Percentiles rank a stretch among this genome's conserved stretches.
These are phyloP conservation scores for Lepus townsendii DNA, from an alignment of 2,797 vertebrate genomes.

Conservation along the genomic window DNA sequence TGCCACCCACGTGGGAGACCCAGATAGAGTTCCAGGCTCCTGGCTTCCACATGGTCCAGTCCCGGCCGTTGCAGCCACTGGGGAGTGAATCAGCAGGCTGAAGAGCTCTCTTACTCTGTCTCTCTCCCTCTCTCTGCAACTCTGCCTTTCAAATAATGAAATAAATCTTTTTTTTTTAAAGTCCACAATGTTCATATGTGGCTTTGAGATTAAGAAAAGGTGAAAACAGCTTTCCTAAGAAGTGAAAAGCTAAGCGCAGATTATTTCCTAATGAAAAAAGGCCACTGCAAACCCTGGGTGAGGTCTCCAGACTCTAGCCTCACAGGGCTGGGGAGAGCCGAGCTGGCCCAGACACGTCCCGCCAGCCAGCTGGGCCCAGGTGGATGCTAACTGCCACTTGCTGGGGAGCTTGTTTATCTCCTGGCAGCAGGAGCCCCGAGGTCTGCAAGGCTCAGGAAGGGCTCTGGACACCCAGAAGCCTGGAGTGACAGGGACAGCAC, in stretches of 20 bases:
- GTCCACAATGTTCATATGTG: not conserved
- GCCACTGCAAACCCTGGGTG: not conserved
- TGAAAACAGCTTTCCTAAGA: slow-evolving; percentile 34
- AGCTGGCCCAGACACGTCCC: not conserved
- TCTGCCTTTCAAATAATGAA: too few species aligned
- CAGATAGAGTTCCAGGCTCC: too few species aligned
- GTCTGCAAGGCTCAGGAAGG: not conserved
- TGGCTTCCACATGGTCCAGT: too few species aligned
- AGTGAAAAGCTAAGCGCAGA: slow-evolving; percentile 7
- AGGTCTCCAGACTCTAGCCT: not conserved
- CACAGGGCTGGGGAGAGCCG: accelerated
- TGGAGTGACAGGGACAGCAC: not conserved
- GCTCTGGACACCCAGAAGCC: not conserved
- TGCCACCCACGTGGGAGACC: too few species aligned
- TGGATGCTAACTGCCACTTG: accelerated
- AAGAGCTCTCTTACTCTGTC: too few species aligned
- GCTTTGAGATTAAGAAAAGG: slow-evolving; percentile 49
- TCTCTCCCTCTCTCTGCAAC: too few species aligned
- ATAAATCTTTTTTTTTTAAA: not conserved
- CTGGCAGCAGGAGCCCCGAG: not conserved
- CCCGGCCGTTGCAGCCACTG: too few species aligned
- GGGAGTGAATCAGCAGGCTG: too few species aligned
- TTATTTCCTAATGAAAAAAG: slow-evolving; percentile 52
- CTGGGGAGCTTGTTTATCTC: not conserved
- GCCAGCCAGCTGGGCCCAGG: not conserved